Percentiles rank a stretch among this genome's conserved stretches.
phyloP scores from a whole-genome alignment of 2,113 vertebrate species.

The rat (Rattus norvegicus) region DNA sequence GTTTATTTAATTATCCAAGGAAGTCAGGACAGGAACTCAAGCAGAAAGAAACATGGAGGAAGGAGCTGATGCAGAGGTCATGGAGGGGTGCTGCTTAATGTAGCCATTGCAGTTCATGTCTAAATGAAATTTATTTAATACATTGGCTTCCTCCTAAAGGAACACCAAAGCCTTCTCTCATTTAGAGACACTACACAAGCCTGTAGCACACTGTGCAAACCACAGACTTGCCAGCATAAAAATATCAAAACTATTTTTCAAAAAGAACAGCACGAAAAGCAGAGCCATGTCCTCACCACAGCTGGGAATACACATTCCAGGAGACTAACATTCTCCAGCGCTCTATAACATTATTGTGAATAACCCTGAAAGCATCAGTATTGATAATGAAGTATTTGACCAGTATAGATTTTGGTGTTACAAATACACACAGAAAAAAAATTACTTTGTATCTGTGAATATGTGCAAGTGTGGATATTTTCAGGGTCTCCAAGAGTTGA shows the following conservation, averaged over 20 bases:
- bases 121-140: neutral
- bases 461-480: neutral
- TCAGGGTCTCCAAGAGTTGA: neutral
- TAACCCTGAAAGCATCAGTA: accelerated
- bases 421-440: neutral
- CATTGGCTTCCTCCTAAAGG: neutral
- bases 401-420: neutral
- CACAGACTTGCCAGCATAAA: neutral
- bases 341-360: accelerated
- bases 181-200: neutral
- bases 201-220: neutral
- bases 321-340: neutral
- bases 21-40: neutral
- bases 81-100: neutral
- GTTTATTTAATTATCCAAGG: neutral
- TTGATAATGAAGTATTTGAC: too few relatives aligned
- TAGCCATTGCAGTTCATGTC: neutral
- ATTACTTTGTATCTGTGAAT: neutral
- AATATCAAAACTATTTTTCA: neutral
- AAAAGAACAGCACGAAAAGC: neutral
- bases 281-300: accelerated
- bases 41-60: too few relatives aligned
- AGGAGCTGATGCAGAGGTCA: neutral
- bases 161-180: neutral
- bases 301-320: neutral